Percentiles rank a stretch among this genome's conserved stretches.
These are phyloP conservation scores for Bombus impatiens DNA, from an alignment of 1,140 invertebrate genomes.

Conservation along the genomic window DNA sequence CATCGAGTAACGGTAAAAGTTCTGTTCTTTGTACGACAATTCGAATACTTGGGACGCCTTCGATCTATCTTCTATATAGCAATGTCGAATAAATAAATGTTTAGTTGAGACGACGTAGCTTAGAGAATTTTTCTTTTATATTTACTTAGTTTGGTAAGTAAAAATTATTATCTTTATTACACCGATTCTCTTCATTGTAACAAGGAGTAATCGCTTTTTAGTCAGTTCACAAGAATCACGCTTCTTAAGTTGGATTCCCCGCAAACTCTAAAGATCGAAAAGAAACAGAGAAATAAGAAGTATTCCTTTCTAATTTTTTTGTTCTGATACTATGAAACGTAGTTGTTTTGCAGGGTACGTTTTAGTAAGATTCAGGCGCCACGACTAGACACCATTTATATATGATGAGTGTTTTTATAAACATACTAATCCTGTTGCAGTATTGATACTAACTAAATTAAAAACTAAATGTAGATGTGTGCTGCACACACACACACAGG, in stretches of 20 bases:
- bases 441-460: slow-evolving; percentile 77
- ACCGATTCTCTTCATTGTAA: slow-evolving; percentile 20
- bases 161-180: neutral
- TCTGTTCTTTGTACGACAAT: neutral
- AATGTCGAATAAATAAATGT: neutral
- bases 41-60: neutral
- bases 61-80: slow-evolving; percentile 8
- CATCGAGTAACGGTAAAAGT: neutral
- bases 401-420: slow-evolving; percentile 73
- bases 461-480: slow-evolving; percentile 39
- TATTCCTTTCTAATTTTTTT: too few relatives aligned
- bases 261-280: neutral
- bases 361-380: slow-evolving; percentile 79
- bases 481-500: slow-evolving; percentile 51
- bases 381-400: slow-evolving; percentile 73
- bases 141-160: slow-evolving; percentile 8
- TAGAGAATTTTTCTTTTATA: neutral
- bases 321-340: too few relatives aligned
- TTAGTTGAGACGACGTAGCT: neutral
- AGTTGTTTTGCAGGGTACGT: slow-evolving; percentile 62
- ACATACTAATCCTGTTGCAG: slow-evolving; percentile 77
- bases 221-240: neutral
- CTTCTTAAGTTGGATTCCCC: neutral
- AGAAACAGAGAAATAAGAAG: neutral
- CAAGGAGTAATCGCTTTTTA: slow-evolving; percentile 1